A percentile compares a stretch with the other conserved stretches of the same genome.
These are phyloP conservation scores for Sturnira hondurensis DNA, from an alignment of 2,113 vertebrate species.

Conservation along the genomic window DNA sequence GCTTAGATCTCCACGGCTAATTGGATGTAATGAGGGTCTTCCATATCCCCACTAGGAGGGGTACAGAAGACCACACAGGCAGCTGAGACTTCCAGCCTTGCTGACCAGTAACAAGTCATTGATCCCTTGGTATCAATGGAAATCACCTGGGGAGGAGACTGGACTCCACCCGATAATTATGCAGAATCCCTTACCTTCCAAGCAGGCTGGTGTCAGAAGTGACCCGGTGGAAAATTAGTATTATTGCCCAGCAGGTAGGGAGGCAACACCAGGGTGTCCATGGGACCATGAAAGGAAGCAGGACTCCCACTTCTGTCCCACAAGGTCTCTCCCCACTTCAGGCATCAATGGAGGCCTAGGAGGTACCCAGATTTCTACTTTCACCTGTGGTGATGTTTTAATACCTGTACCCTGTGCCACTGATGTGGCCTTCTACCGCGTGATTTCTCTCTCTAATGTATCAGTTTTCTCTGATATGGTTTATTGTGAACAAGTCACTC, in stretches of 20 bases:
- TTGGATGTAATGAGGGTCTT: neutral
- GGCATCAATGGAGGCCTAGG: neutral
- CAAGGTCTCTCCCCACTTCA: neutral
- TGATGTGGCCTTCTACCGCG: neutral
- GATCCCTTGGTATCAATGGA: neutral
- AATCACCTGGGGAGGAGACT: neutral
- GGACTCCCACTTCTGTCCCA: neutral
- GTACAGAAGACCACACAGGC: neutral
- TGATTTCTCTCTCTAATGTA: neutral
- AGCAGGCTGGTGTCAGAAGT: neutral
- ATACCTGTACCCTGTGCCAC: neutral
- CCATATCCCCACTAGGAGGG: neutral
- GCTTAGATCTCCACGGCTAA: neutral
- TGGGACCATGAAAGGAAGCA: neutral
- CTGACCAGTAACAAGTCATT: neutral
- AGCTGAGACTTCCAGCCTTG: neutral
- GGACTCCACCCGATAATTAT: neutral
- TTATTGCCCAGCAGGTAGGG: neutral
- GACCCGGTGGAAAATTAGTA: neutral
- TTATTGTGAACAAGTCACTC: neutral
- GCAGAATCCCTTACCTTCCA: neutral
- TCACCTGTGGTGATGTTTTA: neutral
- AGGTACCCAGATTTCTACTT: neutral
- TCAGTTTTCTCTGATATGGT: neutral
- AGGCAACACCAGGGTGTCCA: neutral